These are phyloP conservation scores for Gracilinanus agilis DNA, from an alignment of 2,113 vertebrate species.

Conservation along the genomic window DNA sequence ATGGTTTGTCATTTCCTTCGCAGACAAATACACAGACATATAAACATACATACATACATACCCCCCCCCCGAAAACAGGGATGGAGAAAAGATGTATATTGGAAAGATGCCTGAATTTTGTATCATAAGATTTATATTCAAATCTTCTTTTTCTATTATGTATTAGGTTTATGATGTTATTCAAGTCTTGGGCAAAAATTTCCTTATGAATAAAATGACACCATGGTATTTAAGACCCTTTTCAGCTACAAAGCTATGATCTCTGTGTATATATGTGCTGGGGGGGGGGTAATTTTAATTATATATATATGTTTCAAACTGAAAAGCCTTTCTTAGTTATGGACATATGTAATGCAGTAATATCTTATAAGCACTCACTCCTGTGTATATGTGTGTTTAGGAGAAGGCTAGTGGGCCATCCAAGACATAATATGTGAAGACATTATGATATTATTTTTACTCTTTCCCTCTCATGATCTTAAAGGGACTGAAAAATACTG, in stretches of 20 bases:
- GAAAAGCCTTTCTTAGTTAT: neutral
- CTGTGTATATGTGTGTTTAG: neutral
- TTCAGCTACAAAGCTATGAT: neutral
- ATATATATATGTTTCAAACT: neutral
- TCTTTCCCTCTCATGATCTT: constrained; percentile 12
- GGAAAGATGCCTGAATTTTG: neutral
- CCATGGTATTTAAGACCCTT: neutral
- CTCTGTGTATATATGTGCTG: neutral
- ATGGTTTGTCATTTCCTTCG: too few relatives aligned
- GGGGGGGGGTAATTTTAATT: neutral
- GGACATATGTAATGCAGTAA: neutral
- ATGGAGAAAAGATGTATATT: neutral
- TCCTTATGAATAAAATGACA: neutral
- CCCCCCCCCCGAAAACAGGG: too few relatives aligned
- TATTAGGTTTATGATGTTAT: neutral
- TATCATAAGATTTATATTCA: neutral
- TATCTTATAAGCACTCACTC: neutral
- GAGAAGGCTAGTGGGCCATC: constrained; percentile 38
- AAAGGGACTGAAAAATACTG: constrained; percentile 53
- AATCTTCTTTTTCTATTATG: neutral
- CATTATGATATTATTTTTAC: constrained; percentile 48
- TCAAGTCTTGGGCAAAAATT: neutral
- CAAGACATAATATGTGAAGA: constrained; percentile 62
- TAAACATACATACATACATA: too few relatives aligned
- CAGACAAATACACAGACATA: too few relatives aligned